Percentiles rank a stretch among this genome's conserved stretches.
Evolutionary conservation across 2,113 vertebrate species (phyloP).

Genomic region (Xiphorhynchus elegans): DNA sequence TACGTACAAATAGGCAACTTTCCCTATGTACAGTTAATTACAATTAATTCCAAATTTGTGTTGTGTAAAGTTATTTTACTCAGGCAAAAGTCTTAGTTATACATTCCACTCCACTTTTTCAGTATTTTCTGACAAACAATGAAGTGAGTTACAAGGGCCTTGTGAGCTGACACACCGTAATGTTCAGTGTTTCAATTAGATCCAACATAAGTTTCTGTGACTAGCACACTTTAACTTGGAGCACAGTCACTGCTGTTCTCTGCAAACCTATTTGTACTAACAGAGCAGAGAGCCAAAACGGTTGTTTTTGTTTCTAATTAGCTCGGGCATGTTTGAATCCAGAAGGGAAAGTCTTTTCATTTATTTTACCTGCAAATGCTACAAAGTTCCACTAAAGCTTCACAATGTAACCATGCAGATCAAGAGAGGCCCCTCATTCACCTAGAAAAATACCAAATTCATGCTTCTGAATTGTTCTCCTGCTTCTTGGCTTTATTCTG

Average conservation of each 20-base stretch:
- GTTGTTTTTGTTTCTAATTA: constrained; percentile 69
- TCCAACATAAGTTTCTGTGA: background rate
- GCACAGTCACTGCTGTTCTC: background rate
- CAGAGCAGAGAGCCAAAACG: constrained; percentile 45
- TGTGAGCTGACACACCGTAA: fast-evolving
- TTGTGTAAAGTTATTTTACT: background rate
- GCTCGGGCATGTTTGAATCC: constrained; percentile 57
- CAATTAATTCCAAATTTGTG: background rate
- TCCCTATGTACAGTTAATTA: background rate
- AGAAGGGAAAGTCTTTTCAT: constrained; percentile 63
- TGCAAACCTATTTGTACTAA: constrained; percentile 18
- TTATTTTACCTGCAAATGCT: constrained; percentile 42
- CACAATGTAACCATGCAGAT: background rate
- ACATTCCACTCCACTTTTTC: background rate
- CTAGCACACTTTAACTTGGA: background rate
- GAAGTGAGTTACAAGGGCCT: background rate
- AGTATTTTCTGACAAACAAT: background rate
- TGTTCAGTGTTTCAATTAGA: background rate
- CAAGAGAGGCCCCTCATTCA: background rate
- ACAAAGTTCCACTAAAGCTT: constrained; percentile 21
- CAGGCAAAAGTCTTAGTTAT: background rate
- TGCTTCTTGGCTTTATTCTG: background rate
- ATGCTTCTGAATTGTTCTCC: background rate
- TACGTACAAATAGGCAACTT: background rate
- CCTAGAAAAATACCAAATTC: background rate